These are phyloP conservation scores for Girardia tigrina DNA, from an alignment of 2,888 invertebrate species.

Conservation along the genomic window DNA sequence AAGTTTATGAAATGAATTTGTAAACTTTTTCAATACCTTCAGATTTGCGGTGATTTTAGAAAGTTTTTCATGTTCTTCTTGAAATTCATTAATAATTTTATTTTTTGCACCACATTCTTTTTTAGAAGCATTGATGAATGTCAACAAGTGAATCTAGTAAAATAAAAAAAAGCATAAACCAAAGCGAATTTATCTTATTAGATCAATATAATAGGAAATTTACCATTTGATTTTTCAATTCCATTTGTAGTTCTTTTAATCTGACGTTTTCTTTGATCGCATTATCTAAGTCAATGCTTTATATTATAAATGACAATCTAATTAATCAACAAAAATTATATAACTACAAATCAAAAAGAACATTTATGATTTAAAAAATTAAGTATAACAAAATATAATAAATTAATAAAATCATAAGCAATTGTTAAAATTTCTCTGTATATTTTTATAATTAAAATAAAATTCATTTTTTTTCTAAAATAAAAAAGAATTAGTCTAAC, in stretches of 20 bases:
- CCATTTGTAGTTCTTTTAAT: slow-evolving; percentile 3
- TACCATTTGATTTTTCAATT: slow-evolving; percentile 20
- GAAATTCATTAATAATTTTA: slow-evolving; percentile 14
- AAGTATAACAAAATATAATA: too few species aligned
- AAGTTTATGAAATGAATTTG: too few species aligned
- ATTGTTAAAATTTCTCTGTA: too few species aligned
- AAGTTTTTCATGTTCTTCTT: neutral
- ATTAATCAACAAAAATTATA: slow-evolving; percentile 12
- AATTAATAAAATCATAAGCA: too few species aligned
- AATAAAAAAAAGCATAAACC: neutral
- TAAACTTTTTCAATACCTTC: too few species aligned
- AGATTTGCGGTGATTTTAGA: neutral
- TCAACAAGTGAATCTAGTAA: neutral
- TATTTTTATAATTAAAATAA: too few species aligned
- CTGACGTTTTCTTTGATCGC: slow-evolving; percentile 7
- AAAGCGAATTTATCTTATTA: neutral
- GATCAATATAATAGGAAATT: neutral
- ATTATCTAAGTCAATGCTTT: slow-evolving; percentile 9
- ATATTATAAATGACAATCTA: slow-evolving; percentile 21
- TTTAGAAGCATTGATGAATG: neutral
- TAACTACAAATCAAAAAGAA: slow-evolving; percentile 17
- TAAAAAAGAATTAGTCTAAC: too few species aligned
- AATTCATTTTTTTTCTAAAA: too few species aligned
- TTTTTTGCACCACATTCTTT: neutral
- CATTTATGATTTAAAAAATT: too few species aligned